These are phyloP conservation scores for Hydriomena furcata DNA, from an alignment of 2,888 invertebrate genomes.

Conservation along the genomic window DNA sequence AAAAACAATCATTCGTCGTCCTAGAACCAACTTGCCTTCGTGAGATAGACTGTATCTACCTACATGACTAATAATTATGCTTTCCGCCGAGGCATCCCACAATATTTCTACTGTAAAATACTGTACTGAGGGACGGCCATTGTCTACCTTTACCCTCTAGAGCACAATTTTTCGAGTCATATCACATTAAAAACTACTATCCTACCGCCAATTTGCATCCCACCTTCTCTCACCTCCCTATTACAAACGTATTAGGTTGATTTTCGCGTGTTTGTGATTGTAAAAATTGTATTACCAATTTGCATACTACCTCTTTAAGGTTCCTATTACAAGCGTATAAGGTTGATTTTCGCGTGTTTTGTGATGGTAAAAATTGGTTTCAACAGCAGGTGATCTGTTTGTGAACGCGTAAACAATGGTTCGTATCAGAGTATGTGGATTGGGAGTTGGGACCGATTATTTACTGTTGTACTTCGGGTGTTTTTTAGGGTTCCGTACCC, in stretches of 20 bases:
- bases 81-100: too few relatives aligned
- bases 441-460: not conserved
- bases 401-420: constrained; percentile 4
- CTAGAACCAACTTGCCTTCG: too few relatives aligned
- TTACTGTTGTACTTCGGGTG: not conserved
- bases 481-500: too few relatives aligned
- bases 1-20: too few relatives aligned
- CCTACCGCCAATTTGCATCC: not conserved
- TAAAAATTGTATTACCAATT: not conserved
- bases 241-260: constrained; percentile 1
- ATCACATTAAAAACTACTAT: constrained; percentile 10
- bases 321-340: constrained; percentile 2
- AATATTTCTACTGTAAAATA: too few relatives aligned
- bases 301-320: not conserved
- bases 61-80: too few relatives aligned
- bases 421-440: not conserved
- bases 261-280: not conserved
- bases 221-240: not conserved
- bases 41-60: too few relatives aligned
- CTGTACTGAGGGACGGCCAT: too few relatives aligned
- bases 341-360: not conserved
- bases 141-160: constrained; percentile 11
- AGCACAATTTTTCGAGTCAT: constrained; percentile 17
- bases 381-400: constrained; percentile 6
- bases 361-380: not conserved